These are phyloP conservation scores for Drosophila repletoides DNA, from an alignment of 1,140 invertebrate genomes.

Conservation along the genomic window DNA sequence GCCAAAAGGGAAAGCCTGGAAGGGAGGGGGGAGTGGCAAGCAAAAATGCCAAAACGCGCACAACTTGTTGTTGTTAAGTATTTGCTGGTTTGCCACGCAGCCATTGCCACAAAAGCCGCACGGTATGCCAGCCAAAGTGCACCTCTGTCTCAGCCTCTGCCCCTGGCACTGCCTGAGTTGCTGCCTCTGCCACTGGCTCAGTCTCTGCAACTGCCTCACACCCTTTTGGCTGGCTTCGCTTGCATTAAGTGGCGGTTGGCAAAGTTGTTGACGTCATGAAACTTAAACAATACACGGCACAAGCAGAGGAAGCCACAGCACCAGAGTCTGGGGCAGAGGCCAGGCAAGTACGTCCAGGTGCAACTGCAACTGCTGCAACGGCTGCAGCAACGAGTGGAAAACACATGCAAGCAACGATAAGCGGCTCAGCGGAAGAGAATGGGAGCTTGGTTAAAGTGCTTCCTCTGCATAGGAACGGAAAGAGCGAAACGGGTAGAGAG, in stretches of 20 bases:
- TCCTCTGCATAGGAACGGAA: too few relatives aligned
- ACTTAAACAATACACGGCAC: conserved; percentile 65
- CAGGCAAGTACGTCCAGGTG: background rate
- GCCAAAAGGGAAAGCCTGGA: too few relatives aligned
- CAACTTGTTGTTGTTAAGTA: conserved; percentile 40
- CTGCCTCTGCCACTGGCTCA: too few relatives aligned
- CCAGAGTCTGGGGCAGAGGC: too few relatives aligned
- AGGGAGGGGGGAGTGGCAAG: background rate
- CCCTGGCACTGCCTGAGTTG: too few relatives aligned
- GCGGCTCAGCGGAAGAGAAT: background rate
- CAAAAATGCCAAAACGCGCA: conserved; percentile 42
- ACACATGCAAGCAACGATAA: background rate
- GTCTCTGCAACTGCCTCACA: conserved; percentile 1
- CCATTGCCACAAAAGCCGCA: conserved; percentile 66
- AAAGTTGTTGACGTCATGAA: conserved; percentile 74
- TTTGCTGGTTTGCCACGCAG: conserved; percentile 53
- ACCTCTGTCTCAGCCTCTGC: too few relatives aligned
- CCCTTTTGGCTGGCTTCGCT: conserved; percentile 27
- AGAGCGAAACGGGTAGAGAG: conserved; percentile 1
- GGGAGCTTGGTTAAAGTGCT: conserved; percentile 18
- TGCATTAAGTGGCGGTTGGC: conserved; percentile 76
- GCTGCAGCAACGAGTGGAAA: background rate
- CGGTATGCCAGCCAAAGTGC: conserved; percentile 64
- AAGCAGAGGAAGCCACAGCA: too few relatives aligned
- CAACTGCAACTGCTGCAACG: background rate